A percentile compares a stretch with the other conserved stretches of the same genome.
phyloP scores from a whole-genome alignment of 2,888 invertebrate species.

The Synanthedon tipuliformis region DNA sequence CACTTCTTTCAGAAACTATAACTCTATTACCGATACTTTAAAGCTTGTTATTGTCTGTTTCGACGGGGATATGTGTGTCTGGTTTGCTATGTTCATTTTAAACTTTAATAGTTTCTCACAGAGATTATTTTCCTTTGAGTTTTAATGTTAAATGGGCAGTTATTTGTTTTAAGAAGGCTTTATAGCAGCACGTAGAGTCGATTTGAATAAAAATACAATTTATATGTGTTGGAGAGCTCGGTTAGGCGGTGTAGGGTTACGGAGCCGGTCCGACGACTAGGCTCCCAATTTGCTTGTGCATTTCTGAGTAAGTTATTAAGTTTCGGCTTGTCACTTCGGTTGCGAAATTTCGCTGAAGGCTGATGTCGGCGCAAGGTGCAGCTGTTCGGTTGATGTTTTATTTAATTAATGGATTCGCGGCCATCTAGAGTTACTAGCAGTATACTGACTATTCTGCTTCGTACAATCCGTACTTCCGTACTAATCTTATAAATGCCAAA shows the following conservation, averaged over 20 bases:
- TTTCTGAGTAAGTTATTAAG: slow-evolving; percentile 70
- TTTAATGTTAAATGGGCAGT: slow-evolving; percentile 35
- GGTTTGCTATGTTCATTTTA: slow-evolving; percentile 15
- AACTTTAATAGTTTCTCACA: slow-evolving; percentile 28
- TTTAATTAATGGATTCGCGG: slow-evolving; percentile 8
- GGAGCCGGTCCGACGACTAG: slow-evolving; percentile 51
- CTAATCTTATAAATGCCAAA: no score
- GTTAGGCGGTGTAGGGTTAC: slow-evolving; percentile 62
- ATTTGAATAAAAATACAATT: slow-evolving; percentile 71
- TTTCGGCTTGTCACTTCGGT: slow-evolving; percentile 66
- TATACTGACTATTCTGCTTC: no score
- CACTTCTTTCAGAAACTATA: slow-evolving; percentile 43
- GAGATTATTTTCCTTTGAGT: slow-evolving; percentile 25
- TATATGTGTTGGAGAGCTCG: slow-evolving; percentile 64
- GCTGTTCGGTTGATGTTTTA: not conserved
- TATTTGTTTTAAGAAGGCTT: slow-evolving; percentile 65
- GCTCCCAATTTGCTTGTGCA: slow-evolving; percentile 66
- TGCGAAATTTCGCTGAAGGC: slow-evolving; percentile 62
- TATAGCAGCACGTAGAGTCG: slow-evolving; percentile 61
- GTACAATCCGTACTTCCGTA: no score
- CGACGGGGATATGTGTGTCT: slow-evolving; percentile 12
- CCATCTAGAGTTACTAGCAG: slow-evolving; percentile 1
- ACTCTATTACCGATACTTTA: slow-evolving; percentile 52
- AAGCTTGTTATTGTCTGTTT: slow-evolving; percentile 43
- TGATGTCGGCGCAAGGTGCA: slow-evolving; percentile 14